Evolutionary conservation across 2,113 vertebrate species (phyloP).

Genomic region (Tonatia bakeri): DNA sequence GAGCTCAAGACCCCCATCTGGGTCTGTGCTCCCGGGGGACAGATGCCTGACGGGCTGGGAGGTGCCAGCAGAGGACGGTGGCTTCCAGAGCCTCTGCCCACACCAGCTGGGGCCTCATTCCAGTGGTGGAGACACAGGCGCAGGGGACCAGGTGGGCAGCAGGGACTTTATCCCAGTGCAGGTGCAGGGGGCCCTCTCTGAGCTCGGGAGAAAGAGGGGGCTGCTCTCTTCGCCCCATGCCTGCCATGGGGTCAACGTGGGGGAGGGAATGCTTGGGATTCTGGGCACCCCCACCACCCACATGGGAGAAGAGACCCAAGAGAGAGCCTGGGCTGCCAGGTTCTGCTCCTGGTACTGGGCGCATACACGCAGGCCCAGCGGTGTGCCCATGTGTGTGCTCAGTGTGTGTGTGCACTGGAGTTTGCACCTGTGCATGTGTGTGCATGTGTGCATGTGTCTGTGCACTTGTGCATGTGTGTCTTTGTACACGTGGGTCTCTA

Average conservation of each 20-base stretch:
- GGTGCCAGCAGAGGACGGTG: neutral
- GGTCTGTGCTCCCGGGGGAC: no score
- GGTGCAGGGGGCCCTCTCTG: no score
- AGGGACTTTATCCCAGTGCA: neutral
- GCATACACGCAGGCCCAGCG: rapidly evolving
- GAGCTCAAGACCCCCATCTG: neutral
- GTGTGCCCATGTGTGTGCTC: neutral
- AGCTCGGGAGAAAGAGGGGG: neutral
- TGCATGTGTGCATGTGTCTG: no score
- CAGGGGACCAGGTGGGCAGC: neutral
- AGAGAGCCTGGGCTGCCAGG: neutral
- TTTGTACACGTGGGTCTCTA: no score
- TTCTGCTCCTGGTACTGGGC: neutral
- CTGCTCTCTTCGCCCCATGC: neutral
- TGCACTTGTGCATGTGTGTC: neutral
- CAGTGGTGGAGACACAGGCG: neutral
- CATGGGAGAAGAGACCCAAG: neutral
- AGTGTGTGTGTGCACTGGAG: neutral
- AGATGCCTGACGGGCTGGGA: neutral
- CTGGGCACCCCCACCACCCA: neutral
- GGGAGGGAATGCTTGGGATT: neutral
- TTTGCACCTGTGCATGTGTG: neutral
- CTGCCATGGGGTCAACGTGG: neutral
- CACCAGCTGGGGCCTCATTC: no score
- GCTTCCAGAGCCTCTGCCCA: neutral